phyloP scores from a whole-genome alignment of 2,113 vertebrate genomes.

The Microcebus murinus region DNA sequence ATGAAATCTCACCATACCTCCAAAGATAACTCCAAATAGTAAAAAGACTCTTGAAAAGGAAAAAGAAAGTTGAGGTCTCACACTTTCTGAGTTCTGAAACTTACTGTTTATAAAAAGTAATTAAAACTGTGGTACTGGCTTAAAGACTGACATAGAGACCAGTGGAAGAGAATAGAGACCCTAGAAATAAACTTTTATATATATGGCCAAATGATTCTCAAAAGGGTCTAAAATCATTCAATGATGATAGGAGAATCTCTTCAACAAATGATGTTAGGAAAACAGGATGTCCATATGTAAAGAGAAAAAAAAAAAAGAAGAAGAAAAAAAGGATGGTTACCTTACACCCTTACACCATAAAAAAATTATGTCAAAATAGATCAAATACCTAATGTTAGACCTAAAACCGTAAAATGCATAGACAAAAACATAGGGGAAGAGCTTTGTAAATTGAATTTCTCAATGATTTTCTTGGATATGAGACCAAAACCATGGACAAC shows the following conservation, averaged over 20 bases:
- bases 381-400: neutral
- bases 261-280: neutral
- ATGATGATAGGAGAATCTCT: neutral
- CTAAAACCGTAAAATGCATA: neutral
- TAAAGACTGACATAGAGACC: neutral
- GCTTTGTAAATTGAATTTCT: neutral
- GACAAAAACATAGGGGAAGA: neutral
- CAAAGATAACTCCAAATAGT: too few relatives aligned
- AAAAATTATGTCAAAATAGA: neutral
- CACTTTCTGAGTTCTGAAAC: neutral
- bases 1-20: neutral
- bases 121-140: neutral
- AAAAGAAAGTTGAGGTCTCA: neutral
- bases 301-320: too few relatives aligned
- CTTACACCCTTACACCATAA: neutral
- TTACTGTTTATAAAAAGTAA: neutral
- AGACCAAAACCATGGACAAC: neutral
- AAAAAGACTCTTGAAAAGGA: neutral
- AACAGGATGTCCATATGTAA: too few relatives aligned
- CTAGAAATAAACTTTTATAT: neutral
- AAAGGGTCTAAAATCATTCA: neutral
- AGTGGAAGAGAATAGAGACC: neutral
- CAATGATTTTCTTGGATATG: neutral
- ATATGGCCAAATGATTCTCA: neutral
- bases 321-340: neutral